These are phyloP conservation scores for Nemotelus nigrinus DNA, from an alignment of 2,888 invertebrate genomes.

Conservation along the genomic window DNA sequence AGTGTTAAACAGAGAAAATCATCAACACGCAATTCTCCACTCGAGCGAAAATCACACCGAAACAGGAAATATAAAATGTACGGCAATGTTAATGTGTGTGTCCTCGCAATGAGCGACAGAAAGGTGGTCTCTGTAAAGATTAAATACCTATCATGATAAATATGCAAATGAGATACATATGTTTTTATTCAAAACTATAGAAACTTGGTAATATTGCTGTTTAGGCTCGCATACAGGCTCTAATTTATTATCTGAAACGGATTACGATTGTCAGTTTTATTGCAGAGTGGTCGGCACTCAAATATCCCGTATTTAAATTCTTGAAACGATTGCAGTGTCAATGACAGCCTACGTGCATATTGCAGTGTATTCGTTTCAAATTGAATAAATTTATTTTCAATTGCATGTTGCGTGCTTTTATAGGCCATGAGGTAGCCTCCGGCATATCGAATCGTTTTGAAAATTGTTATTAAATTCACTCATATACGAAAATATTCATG, in stretches of 20 bases:
- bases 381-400: too few species aligned
- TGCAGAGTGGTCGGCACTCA: background rate
- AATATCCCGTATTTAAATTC: too few species aligned
- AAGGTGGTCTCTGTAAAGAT: background rate
- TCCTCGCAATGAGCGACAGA: background rate
- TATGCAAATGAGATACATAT: conserved; percentile 27
- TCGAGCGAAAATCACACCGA: background rate
- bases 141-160: conserved; percentile 16
- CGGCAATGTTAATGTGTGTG: conserved; percentile 9
- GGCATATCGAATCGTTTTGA: too few species aligned
- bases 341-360: too few species aligned
- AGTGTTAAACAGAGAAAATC: conserved; percentile 23
- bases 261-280: conserved; percentile 10
- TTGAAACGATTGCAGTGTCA: too few species aligned
- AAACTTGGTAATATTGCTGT: background rate
- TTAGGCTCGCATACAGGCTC: background rate
- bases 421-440: too few species aligned
- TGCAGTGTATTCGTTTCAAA: too few species aligned
- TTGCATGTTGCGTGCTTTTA: too few species aligned
- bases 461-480: too few species aligned
- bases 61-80: conserved; percentile 24
- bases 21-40: conserved; percentile 36
- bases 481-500: too few species aligned
- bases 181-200: background rate
- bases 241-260: conserved; percentile 9